A percentile compares a stretch with the other conserved stretches of the same genome.
Evolutionary conservation across 2,797 vertebrate genomes (phyloP).

Genomic region (Bradypodion pumilum): DNA sequence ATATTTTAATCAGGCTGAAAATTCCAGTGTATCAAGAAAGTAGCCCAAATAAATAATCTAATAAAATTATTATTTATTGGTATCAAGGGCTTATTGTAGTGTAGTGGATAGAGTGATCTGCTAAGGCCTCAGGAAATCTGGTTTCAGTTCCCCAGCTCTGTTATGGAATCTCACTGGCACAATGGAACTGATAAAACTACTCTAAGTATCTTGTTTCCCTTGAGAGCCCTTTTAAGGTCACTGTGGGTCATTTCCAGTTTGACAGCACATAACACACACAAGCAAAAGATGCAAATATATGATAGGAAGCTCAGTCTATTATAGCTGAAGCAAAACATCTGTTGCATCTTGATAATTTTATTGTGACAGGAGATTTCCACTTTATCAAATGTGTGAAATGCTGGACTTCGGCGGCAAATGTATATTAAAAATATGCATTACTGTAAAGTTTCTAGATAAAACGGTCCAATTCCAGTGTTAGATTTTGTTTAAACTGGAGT

Average conservation of each 20-base stretch:
- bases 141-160: too few species aligned
- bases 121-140: too few species aligned
- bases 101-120: too few species aligned
- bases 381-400: not conserved
- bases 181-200: too few species aligned
- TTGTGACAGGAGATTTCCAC: not conserved
- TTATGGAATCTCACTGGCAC: too few species aligned
- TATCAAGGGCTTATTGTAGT: too few species aligned
- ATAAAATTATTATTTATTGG: not conserved
- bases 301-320: not conserved
- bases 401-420: not conserved
- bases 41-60: not conserved
- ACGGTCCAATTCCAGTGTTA: not conserved
- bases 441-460: not conserved
- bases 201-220: too few species aligned
- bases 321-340: not conserved
- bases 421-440: not conserved
- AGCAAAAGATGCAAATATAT: not conserved
- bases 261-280: too few species aligned
- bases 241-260: too few species aligned
- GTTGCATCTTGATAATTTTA: not conserved
- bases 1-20: too few species aligned
- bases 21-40: too few species aligned
- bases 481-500: not conserved
- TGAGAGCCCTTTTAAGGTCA: too few species aligned